Evolutionary conservation across 1,140 invertebrate genomes (phyloP), one percentile per base, ranked within the genome.

Genomic region (Diplogasteroides magnus): DNA sequence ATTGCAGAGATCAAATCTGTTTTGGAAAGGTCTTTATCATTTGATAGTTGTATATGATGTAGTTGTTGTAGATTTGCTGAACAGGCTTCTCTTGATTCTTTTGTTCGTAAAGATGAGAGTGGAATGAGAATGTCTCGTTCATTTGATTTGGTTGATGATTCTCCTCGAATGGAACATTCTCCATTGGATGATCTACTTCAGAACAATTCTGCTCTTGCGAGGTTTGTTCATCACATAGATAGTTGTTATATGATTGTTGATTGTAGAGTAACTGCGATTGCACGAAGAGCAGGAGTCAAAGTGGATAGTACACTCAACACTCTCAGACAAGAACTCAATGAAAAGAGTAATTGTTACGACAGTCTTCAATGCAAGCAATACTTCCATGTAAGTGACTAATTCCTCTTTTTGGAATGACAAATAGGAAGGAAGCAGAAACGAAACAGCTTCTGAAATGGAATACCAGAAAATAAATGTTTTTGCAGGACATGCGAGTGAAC

Each of bases 401-500:
- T 28, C 69, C 29, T 31, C 55, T 31, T 19, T 48, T 48, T 48
- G 19, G 6, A 48, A 48, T n/a, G n/a, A n/a, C n/a, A n/a, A n/a
- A n/a, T n/a, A n/a, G n/a, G n/a, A n/a, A n/a, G n/a, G n/a, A n/a
- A n/a, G n/a, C n/a, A n/a, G n/a, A n/a, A n/a, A n/a, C n/a, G n/a
- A n/a, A n/a, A n/a, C n/a, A n/a, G n/a, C n/a, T n/a, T n/a, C n/a
- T n/a, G n/a, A n/a, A n/a, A n/a, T n/a, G n/a, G n/a, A n/a, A n/a
- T n/a, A n/a, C n/a, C n/a, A n/a, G n/a, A n/a, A n/a, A n/a, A n/a
- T n/a, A n/a, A n/a, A n/a, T n/a, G n/a, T 48, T 31, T 82, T 86
- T 90, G 61, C 90, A 92, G 80, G 91, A 92, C 82, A 86, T 96
- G 72, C 88, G 90, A 71, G 91, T 98, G 77, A 98, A 98, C 84